Conservation (phyloP, 1,140 invertebrate genomes). For the Nephila pilipes region DNA sequence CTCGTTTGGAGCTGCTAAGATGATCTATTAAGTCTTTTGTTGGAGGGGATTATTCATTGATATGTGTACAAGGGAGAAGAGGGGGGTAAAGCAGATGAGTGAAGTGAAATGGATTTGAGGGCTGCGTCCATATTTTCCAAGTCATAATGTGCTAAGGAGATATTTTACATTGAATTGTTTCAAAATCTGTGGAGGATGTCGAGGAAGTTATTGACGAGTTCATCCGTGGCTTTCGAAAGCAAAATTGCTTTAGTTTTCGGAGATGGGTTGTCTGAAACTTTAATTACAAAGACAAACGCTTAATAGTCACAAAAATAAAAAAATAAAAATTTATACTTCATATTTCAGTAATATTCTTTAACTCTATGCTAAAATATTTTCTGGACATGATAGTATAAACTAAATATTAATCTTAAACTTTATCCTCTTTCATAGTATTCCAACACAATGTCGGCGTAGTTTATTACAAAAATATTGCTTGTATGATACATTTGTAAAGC, state of each 20-base stretch:
- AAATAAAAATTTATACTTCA: too few species aligned
- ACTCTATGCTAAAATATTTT: too few species aligned
- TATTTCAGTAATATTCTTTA: too few species aligned
- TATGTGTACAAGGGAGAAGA: neutral
- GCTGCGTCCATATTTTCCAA: conserved; percentile 46
- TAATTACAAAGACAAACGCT: neutral
- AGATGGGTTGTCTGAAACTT: neutral
- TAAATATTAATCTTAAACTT: too few species aligned
- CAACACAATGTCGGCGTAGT: too few species aligned
- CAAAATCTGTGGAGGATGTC: conserved; percentile 12
- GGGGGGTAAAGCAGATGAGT: neutral
- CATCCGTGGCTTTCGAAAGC: neutral
- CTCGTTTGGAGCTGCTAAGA: conserved; percentile 21
- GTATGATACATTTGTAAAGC: too few species aligned
- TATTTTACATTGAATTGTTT: conserved; percentile 40
- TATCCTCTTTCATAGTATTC: too few species aligned
- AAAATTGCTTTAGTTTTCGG: neutral
- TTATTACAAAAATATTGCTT: too few species aligned
- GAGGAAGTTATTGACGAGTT: neutral
- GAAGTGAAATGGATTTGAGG: conserved; percentile 33
- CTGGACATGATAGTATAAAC: too few species aligned
- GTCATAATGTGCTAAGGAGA: conserved; percentile 36
- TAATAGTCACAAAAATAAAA: too few species aligned
- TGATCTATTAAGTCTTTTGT: conserved; percentile 66
- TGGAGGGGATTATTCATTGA: conserved; percentile 51